Evolutionary conservation across 2,797 vertebrate genomes (phyloP), one percentile per base, ranked within the genome.

Genomic region (Gephyroberyx darwinii): DNA sequence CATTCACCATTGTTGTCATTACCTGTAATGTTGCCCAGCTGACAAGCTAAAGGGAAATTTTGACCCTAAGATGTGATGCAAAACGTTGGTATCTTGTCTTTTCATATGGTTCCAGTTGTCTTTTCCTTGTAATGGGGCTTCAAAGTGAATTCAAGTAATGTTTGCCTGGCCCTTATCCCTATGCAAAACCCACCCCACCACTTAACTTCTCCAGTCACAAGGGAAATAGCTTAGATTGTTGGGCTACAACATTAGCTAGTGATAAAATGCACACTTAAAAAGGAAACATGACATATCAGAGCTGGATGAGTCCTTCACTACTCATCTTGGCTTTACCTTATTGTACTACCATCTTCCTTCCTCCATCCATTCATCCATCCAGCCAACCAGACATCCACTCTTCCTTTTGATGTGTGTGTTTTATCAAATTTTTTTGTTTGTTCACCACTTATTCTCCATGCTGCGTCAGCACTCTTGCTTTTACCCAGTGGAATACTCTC

Each of bases 381-480:
- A 54, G 4, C 53, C 62, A 64, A 16, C 37, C 62, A 81, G 17
- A 66, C 51, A 16, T 17, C 67, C 71, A 82, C 41, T 52, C 63
- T 75, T 84, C 82, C 61, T 73, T 26, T 88, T 88, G 77, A 83
- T 74, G 78, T 87, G 86, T 91, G 84, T 89, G 79, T 90, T 92
- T 90, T 87, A 90, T 89, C 71, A 84, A 82, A 26, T 26, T 39
- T 83, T 76, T 92, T 86, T 92, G 77, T 91, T 90, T 93, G 90
- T 90, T 91, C 84, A 86, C 83, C 81, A 84, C 88, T 91, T 92
- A 81, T 77, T 89, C 88, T 89, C 50, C 88, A 91, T 91, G 93
- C 92, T 91, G 91, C 91, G 61, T 88, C 89, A 92, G 93, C 88
- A 91, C 91, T 82, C 89, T 92, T 86, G 91, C 91, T 84, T 92